Evolutionary conservation across 2,888 invertebrate species (phyloP), one percentile per base, ranked within the genome.

Genomic region (Allacma fusca): DNA sequence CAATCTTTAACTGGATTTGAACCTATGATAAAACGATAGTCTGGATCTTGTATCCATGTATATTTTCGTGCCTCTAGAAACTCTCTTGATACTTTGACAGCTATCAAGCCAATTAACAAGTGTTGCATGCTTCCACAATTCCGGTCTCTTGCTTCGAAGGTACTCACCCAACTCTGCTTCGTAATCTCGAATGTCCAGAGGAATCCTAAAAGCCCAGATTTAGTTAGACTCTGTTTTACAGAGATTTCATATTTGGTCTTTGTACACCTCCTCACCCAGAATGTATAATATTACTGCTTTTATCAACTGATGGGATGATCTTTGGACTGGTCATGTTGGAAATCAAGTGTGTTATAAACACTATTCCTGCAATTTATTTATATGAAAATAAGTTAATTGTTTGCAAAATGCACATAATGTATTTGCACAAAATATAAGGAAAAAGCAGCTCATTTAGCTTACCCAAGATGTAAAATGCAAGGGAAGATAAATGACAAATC

Each of bases 1-100:
- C n/a, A n/a, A n/a, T n/a, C n/a, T n/a, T 67, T 68, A 68, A 43
- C 16, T 19, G 19, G 23, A 67, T 26, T 12, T 16, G 21, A 74
- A 80, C 80, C 76, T 78, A 68, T 76, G 78, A 19, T 43, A 65
- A 59, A 80, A 80, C 28, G 62, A 57, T 1, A 81, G 28, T 19
- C 64, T 34, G 16, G 78, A 57, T 26, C 29, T 28, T 16, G 81
- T 80, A 70, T 81, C 81, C 69, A 81, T 78, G 44, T 77, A 77
- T 21, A 81, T 77, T 21, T 50, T 26, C 23, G 73, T 73, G 26
- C 81, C 79, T 34, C 57, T 26, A 1, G 80, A 76, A 43, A 81
- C 81, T 57, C 77, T 70, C 19, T 77, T 76, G 13, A 80, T 76
- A 13, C 50, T 67, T 13, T 29, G 28, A 40, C 67, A 76, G 9